Percentiles rank a stretch among this genome's conserved stretches.
These are phyloP conservation scores for Chionomys nivalis DNA, from an alignment of 2,113 vertebrate genomes.

Conservation along the genomic window DNA sequence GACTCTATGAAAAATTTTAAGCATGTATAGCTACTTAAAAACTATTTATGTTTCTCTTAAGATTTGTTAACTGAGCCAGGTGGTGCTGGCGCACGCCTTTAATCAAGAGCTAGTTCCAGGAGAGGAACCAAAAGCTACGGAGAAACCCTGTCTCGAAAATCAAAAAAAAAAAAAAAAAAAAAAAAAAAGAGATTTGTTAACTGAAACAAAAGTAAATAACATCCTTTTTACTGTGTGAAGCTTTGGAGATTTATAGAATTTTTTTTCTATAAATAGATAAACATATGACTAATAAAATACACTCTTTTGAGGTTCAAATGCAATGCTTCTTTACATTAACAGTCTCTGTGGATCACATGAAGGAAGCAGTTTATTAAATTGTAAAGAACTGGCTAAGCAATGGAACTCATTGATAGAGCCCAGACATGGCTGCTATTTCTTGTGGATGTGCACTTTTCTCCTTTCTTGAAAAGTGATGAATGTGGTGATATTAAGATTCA, in stretches of 20 bases:
- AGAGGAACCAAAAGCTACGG: no score
- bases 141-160: no score
- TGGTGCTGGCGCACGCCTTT: no score
- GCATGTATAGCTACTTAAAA: not conserved
- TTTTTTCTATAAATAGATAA: not conserved
- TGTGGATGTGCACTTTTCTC: not conserved
- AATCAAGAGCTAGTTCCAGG: no score
- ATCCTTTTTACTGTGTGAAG: not conserved
- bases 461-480: not conserved
- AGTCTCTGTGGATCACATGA: not conserved
- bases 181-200: constrained; percentile 61
- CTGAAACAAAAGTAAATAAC: constrained; percentile 6
- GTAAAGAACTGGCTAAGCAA: not conserved
- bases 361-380: constrained; percentile 7
- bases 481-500: not conserved
- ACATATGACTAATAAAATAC: constrained; percentile 38
- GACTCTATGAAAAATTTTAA: not conserved
- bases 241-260: not conserved
- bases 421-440: not conserved
- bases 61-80: constrained; percentile 56
- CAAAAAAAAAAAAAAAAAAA: no score
- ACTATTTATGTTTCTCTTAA: constrained; percentile 46
- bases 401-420: not conserved
- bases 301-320: not conserved
- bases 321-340: not conserved